Evolutionary conservation across 2,113 vertebrate species (phyloP).

Genomic region (Sapayoa aenigma): DNA sequence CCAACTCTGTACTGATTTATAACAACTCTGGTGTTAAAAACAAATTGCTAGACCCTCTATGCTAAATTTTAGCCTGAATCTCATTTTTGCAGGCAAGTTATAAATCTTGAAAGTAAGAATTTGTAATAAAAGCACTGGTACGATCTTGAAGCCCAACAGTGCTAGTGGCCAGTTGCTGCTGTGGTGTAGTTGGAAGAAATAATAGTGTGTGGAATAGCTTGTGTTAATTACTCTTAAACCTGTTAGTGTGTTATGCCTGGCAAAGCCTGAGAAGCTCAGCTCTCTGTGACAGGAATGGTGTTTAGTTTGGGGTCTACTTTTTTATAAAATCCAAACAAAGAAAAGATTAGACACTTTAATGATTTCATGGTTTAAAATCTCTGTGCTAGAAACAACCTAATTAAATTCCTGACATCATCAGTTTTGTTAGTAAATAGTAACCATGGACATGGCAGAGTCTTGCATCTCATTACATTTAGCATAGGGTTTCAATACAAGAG

Average conservation of each 20-base stretch:
- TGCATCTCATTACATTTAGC: conserved; percentile 65
- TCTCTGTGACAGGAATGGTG: conserved; percentile 35
- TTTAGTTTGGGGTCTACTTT: conserved; percentile 30
- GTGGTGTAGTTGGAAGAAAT: conserved; percentile 4
- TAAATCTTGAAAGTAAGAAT: conserved; percentile 5
- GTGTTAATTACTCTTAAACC: conserved; percentile 69
- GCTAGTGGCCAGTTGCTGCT: background rate
- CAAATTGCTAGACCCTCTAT: background rate
- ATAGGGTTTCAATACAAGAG: conserved; percentile 48
- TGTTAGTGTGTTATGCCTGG: conserved; percentile 60
- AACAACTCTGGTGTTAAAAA: background rate
- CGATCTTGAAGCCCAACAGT: background rate
- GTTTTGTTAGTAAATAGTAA: conserved; percentile 76
- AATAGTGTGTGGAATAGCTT: conserved; percentile 18
- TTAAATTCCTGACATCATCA: conserved; percentile 74
- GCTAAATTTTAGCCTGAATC: background rate
- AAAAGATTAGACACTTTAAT: conserved; percentile 66
- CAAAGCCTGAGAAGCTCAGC: conserved; percentile 25
- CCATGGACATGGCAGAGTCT: conserved; percentile 53
- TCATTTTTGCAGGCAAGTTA: background rate
- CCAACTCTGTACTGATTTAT: background rate
- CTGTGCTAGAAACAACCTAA: conserved; percentile 68
- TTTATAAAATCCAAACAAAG: conserved; percentile 56
- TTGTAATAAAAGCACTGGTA: background rate
- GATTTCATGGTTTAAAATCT: conserved; percentile 68